Base-by-base conservation (phyloP, 1,140 invertebrate species). In the Pomacea maculata region DNA sequence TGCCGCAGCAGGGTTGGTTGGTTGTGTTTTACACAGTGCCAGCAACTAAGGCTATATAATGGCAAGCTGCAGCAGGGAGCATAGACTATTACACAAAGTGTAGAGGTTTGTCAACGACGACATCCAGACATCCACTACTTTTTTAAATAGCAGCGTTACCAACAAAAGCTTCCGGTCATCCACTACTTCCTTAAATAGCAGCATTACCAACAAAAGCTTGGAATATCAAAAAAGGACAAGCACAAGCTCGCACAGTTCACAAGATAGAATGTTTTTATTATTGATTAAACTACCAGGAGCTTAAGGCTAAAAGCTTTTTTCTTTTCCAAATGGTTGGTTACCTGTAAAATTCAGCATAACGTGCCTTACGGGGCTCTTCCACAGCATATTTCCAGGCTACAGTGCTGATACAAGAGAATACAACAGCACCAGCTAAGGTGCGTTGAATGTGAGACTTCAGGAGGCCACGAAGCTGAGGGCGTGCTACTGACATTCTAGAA, bases 261-360 rank as follows among this genome's bases (percentile, higher is more conserved):
- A 45, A 45, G 34, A 6, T 45, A 45, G 34, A 2, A 45, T 45
- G 34, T 45, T 4, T 45, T 45, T 45, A 45, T 45, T 45, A 45
- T 4, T 4, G 2, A 45, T 45, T 45, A 45, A 45, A 45, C 34
- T 45, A 45, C 6, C 34, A 45, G 34, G 34, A 6, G 6, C 34
- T 45, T 45, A 45, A 45, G 6, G 34, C 34, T 45, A 45, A 45
- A 45, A 6, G 34, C 34, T 45, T 45, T 45, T 45, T 45, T 45
- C 34, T 45, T 45, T 45, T 45, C 6, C 34, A 45, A 45, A 61
- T 4, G 57, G 1, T 17, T 14, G 57, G 25, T 25, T 77, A 77
- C 75, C 67, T 77, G 29, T 67, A n/a, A 29, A 77, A 77, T 21
- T 77, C 75, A 11, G 75, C 75, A 57, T 65, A 77, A 52, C 63